These are phyloP conservation scores for Danio albolineatus DNA, from an alignment of 2,797 vertebrate species.

Conservation along the genomic window DNA sequence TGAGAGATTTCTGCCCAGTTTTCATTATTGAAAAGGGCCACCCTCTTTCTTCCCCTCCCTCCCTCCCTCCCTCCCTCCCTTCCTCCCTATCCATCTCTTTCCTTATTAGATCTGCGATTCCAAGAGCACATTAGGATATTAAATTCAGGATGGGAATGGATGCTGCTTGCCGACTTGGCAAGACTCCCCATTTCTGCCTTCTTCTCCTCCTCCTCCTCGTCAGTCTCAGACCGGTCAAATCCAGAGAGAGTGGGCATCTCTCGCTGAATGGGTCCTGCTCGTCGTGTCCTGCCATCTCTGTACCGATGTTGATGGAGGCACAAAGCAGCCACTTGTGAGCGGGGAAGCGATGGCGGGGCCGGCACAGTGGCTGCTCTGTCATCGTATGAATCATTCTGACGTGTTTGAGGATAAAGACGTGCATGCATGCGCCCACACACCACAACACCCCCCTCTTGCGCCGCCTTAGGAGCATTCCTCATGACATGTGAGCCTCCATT, in stretches of 20 bases:
- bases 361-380: conserved; percentile 69
- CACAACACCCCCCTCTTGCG: conserved; percentile 22
- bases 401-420: conserved; percentile 60
- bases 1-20: conserved; percentile 61
- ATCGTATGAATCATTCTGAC: conserved; percentile 59
- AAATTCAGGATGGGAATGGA: conserved; percentile 60
- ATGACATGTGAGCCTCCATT: conserved; percentile 62
- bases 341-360: conserved; percentile 55
- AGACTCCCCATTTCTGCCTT: conserved; percentile 22
- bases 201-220: conserved; percentile 16
- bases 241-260: conserved; percentile 50
- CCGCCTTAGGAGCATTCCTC: conserved; percentile 58
- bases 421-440: conserved; percentile 57
- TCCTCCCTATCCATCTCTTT: conserved; percentile 39
- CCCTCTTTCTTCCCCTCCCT: conserved; percentile 23
- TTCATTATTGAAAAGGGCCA: conserved; percentile 61
- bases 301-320: conserved; percentile 57
- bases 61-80: not conserved
- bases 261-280: conserved; percentile 33
- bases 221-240: conserved; percentile 30
- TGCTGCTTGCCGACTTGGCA: conserved; percentile 56
- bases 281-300: conserved; percentile 38
- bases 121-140: conserved; percentile 63
- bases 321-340: conserved; percentile 75
- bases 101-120: conserved; percentile 63